Evolutionary conservation across 2,888 invertebrate genomes (phyloP).

Genomic region (Pterostichus madidus): DNA sequence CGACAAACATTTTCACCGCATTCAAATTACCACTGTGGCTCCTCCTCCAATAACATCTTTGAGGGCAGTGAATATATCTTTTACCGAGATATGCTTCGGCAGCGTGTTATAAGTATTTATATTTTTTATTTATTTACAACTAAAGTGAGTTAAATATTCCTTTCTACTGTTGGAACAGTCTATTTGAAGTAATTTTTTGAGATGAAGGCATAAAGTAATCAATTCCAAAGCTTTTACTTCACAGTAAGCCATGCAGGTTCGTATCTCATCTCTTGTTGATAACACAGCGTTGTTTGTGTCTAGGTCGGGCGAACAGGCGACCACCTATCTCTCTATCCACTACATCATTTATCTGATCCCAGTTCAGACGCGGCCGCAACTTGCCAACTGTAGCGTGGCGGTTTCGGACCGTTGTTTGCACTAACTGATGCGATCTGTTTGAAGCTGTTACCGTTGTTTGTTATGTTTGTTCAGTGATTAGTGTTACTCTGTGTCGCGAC

Average conservation of each 20-base stretch:
- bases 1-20: no score
- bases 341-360: constrained; percentile 66
- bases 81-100: no score
- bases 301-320: background rate
- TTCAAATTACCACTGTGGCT: no score
- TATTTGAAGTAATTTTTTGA: no score
- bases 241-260: background rate
- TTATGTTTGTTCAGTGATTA: constrained; percentile 64
- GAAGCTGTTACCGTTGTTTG: constrained; percentile 58
- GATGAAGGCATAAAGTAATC: background rate
- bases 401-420: constrained; percentile 64
- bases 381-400: constrained; percentile 60
- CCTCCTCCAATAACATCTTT: no score
- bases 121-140: no score
- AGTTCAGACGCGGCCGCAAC: constrained; percentile 35
- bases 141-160: no score
- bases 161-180: no score
- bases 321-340: constrained; percentile 62
- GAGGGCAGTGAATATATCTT: no score
- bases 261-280: no score
- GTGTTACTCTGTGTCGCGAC: constrained; percentile 14
- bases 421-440: constrained; percentile 60
- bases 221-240: background rate
- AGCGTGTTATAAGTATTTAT: no score
- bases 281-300: background rate